Percentiles rank a stretch among this genome's conserved stretches.
Evolutionary conservation across 2,797 vertebrate genomes (phyloP).

Genomic region (Champsocephalus esox): DNA sequence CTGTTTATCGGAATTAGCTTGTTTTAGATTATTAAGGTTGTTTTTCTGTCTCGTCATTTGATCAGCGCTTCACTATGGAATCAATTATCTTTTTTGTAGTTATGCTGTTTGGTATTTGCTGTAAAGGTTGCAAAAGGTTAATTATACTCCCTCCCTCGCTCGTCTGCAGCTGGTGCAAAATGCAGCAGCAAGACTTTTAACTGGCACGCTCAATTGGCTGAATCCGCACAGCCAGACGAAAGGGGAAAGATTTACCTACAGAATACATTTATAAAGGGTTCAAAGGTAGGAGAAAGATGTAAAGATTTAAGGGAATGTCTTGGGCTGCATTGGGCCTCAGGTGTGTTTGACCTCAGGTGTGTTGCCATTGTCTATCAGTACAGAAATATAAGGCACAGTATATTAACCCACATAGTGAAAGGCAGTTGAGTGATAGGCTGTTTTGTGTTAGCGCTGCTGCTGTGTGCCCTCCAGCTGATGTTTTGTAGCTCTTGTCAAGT

Average conservation of each 20-base stretch:
- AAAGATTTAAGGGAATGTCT: no score
- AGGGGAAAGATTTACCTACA: no score
- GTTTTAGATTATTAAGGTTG: background rate
- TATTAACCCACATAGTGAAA: conserved; percentile 42
- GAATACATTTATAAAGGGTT: no score
- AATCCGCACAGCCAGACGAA: no score
- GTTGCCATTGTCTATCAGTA: conserved; percentile 23
- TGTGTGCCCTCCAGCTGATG: conserved; percentile 55
- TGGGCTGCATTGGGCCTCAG: background rate
- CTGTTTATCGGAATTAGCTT: conserved; percentile 21
- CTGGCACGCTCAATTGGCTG: no score
- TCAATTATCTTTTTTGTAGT: conserved; percentile 4
- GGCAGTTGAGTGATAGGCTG: conserved; percentile 41
- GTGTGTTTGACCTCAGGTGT: conserved; percentile 29
- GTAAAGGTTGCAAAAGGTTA: conserved; percentile 14
- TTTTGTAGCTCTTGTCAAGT: conserved; percentile 50
- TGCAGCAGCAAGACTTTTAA: no score
- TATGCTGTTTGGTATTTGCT: background rate
- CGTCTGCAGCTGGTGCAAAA: no score
- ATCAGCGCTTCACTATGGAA: background rate
- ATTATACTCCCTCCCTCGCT: background rate
- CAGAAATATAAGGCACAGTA: conserved; percentile 44
- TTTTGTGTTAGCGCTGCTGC: conserved; percentile 10
- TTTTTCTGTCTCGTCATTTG: background rate
- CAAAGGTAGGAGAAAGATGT: no score